Conservation (phyloP, 2,113 vertebrate species). For the Seriola aureovittata region DNA sequence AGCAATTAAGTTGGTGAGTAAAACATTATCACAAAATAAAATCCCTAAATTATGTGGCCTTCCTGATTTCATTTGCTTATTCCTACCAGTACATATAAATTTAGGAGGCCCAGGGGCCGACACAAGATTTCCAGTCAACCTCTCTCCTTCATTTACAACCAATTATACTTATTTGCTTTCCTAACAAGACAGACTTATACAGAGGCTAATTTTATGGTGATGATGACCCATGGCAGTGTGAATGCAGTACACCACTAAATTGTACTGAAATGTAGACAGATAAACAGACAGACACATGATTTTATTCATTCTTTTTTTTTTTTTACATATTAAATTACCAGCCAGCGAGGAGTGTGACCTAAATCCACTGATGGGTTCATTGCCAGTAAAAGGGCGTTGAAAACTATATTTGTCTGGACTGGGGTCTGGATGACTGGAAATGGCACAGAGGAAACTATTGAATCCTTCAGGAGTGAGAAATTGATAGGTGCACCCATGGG, state of each 20-base stretch:
- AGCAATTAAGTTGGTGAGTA: conserved; percentile 34
- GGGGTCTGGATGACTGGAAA: conserved; percentile 83
- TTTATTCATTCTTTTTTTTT: conserved; percentile 12
- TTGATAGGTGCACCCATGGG: conserved; percentile 80
- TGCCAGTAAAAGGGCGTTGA: conserved; percentile 83
- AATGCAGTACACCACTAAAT: conserved; percentile 37
- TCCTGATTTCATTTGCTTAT: conserved; percentile 25
- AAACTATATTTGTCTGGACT: conserved; percentile 80
- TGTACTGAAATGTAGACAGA: conserved; percentile 37
- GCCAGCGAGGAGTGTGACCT: conserved; percentile 60
- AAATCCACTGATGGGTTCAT: conserved; percentile 78
- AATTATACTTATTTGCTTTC: conserved; percentile 61
- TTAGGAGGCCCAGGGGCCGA: conserved; percentile 20
- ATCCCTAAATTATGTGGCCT: neutral
- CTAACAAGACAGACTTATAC: conserved; percentile 35
- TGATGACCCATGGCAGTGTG: conserved; percentile 17
- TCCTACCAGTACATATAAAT: conserved; percentile 21
- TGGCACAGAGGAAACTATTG: conserved; percentile 77
- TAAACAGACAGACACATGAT: neutral
- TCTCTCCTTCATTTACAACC: conserved; percentile 53
- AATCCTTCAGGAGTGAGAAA: conserved; percentile 79
- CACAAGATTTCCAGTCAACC: conserved; percentile 60
- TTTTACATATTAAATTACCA: conserved; percentile 43
- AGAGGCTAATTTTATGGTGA: conserved; percentile 21
- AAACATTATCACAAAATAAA: conserved; percentile 45